These are phyloP conservation scores for Apodemia mormo DNA, from an alignment of 2,888 invertebrate species.

Conservation along the genomic window DNA sequence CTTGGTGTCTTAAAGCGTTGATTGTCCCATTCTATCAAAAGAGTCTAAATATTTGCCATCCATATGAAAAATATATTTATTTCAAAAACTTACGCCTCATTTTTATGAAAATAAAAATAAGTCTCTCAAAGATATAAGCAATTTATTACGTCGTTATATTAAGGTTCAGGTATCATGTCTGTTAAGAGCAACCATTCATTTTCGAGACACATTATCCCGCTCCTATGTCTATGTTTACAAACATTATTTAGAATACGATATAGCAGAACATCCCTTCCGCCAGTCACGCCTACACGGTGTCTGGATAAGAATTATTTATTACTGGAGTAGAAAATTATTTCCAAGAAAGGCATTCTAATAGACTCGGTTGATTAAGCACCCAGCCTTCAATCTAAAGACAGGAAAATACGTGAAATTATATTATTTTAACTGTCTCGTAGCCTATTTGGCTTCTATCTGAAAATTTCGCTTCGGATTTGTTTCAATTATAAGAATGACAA, in stretches of 20 bases:
- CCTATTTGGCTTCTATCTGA: no score
- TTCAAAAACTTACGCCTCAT: not conserved
- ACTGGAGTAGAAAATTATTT: not conserved
- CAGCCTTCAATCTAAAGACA: not conserved
- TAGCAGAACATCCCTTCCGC: not conserved
- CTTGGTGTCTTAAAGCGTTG: no score
- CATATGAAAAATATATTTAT: no score
- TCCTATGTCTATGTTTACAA: not conserved
- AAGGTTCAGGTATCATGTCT: slow-evolving; percentile 2
- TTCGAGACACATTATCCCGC: not conserved
- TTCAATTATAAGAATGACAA: no score
- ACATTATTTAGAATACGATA: slow-evolving; percentile 11
- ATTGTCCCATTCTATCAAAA: no score
- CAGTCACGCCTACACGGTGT: not conserved
- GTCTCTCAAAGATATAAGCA: not conserved
- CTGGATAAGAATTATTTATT: slow-evolving; percentile 1
- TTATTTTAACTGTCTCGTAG: no score
- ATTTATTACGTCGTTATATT: not conserved
- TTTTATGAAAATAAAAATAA: not conserved
- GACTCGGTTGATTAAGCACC: not conserved
- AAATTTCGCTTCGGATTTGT: no score
- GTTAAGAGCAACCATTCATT: not conserved
- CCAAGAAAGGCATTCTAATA: not conserved
- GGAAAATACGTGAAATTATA: no score
- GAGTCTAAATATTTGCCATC: no score